These are phyloP conservation scores for Aspidiotus rigidus DNA, from an alignment of 2,888 invertebrate genomes.

Conservation along the genomic window DNA sequence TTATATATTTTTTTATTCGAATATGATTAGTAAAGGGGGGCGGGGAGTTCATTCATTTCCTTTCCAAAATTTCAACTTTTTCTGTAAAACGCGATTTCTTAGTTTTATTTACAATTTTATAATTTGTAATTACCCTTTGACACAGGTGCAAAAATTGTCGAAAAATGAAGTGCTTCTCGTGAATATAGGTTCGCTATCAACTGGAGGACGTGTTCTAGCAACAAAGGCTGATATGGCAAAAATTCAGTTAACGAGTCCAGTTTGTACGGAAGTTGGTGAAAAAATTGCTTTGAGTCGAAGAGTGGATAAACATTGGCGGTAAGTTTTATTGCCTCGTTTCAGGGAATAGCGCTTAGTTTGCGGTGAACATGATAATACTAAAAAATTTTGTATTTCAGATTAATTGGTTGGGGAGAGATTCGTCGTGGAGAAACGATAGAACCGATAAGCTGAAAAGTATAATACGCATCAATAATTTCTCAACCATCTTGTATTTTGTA, in stretches of 20 bases:
- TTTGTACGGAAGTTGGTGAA: slow-evolving; percentile 97
- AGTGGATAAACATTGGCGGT: slow-evolving; percentile 99
- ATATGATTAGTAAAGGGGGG: not conserved
- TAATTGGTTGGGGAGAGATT: slow-evolving; percentile 99
- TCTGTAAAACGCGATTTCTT: slow-evolving; percentile 1
- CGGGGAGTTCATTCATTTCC: not conserved
- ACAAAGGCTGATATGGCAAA: slow-evolving; percentile 95
- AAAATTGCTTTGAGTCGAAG: slow-evolving; percentile 98
- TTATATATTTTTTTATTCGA: too few relatives aligned
- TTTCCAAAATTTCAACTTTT: slow-evolving; percentile 2
- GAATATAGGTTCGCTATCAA: slow-evolving; percentile 97
- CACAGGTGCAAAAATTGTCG: slow-evolving; percentile 54
- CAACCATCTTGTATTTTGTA: too few relatives aligned
- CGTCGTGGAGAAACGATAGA: slow-evolving; percentile 93
- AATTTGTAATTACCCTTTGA: not conserved
- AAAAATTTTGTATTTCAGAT: slow-evolving; percentile 44
- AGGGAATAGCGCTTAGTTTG: too few relatives aligned
- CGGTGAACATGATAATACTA: too few relatives aligned
- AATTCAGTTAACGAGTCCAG: slow-evolving; percentile 91
- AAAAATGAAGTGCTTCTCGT: slow-evolving; percentile 72
- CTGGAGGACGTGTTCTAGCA: slow-evolving; percentile 90
- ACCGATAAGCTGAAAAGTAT: slow-evolving; percentile 47
- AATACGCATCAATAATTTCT: too few relatives aligned
- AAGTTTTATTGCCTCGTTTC: slow-evolving; percentile 40
- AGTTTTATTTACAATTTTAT: too few relatives aligned